Percentiles rank a stretch among this genome's conserved stretches.
phyloP scores from a whole-genome alignment of 2,113 vertebrate species.

The Tretioscincus oriximinensis region DNA sequence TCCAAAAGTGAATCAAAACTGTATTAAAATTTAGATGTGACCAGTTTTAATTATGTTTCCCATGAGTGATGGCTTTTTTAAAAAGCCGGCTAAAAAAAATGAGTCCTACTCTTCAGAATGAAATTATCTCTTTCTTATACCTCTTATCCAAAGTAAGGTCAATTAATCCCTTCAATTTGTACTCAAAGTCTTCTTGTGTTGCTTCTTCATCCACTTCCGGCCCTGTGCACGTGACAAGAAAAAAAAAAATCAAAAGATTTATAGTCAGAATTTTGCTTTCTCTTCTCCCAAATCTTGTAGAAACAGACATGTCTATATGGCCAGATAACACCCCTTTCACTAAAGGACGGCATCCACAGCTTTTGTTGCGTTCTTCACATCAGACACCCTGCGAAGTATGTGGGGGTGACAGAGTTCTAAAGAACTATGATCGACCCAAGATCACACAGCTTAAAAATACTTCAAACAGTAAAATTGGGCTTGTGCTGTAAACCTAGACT shows the following conservation, averaged over 20 bases:
- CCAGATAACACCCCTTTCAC: neutral
- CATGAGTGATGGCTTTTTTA: neutral
- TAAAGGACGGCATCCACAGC: too few species aligned
- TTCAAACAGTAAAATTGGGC: neutral
- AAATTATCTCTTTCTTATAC: slow-evolving; percentile 60
- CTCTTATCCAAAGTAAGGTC: slow-evolving; percentile 96
- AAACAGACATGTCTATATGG: neutral
- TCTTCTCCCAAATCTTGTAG: neutral
- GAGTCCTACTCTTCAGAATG: neutral
- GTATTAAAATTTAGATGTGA: too few species aligned
- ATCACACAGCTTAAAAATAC: too few species aligned
- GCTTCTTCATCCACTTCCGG: slow-evolving; percentile 87
- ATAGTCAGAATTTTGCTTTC: neutral
- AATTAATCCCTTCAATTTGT: slow-evolving; percentile 92
- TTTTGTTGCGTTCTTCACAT: too few species aligned
- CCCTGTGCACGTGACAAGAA: slow-evolving; percentile 67
- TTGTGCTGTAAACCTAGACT: too few species aligned
- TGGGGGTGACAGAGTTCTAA: too few species aligned
- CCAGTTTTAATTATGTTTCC: too few species aligned
- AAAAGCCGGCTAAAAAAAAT: neutral
- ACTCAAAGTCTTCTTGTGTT: slow-evolving; percentile 93
- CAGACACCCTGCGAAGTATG: too few species aligned
- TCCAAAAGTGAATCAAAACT: too few species aligned
- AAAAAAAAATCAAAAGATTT: neutral
- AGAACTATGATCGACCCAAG: too few species aligned